Evolutionary conservation across 2,113 vertebrate species (phyloP).

Genomic region (Caloenas nicobarica): DNA sequence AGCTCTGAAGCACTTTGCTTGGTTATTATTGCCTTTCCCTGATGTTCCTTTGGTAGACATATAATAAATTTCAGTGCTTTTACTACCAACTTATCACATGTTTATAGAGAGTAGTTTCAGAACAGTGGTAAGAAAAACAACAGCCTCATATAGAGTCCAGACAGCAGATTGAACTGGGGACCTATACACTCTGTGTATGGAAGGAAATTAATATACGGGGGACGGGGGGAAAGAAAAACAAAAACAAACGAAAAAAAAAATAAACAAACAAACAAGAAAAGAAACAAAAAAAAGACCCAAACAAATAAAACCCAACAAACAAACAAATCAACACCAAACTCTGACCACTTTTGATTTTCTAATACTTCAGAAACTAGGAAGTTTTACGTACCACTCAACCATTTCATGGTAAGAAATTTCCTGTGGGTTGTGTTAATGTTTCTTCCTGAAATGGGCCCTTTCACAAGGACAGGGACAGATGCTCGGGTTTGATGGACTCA

Average conservation of each 20-base stretch:
- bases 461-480: background rate
- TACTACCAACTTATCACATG: conserved; percentile 46
- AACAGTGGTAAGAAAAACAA: conserved; percentile 26
- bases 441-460: background rate
- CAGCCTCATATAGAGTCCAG: conserved; percentile 20
- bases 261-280: background rate
- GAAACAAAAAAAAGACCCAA: background rate
- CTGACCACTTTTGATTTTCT: background rate
- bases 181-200: background rate
- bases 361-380: background rate
- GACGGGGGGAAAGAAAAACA: background rate
- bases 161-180: background rate
- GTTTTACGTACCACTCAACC: background rate
- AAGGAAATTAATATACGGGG: background rate
- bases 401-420: background rate
- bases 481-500: background rate
- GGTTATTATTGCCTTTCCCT: conserved; percentile 52
- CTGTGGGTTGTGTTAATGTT: background rate
- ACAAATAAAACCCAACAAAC: too few species aligned
- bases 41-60: conserved; percentile 15
- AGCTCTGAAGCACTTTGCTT: conserved; percentile 51
- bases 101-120: conserved; percentile 38
- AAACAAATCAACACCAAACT: background rate
- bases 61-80: conserved; percentile 55
- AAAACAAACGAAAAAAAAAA: too few species aligned